Evolutionary conservation across 2,113 vertebrate genomes (phyloP).

Genomic region (Protobothrops flavoviridis): DNA sequence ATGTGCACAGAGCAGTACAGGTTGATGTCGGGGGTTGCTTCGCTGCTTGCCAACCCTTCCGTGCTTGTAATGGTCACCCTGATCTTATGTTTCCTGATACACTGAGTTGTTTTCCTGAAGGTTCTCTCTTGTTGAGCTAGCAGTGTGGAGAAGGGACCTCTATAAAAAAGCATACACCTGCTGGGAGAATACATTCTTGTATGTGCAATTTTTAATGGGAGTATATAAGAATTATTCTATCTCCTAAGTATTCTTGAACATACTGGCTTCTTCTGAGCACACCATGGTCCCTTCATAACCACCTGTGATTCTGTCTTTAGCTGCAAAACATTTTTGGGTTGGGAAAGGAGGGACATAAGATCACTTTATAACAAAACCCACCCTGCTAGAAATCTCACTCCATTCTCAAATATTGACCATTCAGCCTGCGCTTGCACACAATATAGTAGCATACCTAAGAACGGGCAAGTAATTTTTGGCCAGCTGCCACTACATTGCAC

Average conservation of each 20-base stretch:
- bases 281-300: neutral
- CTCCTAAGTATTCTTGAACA: slow-evolving; percentile 2
- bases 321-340: neutral
- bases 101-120: neutral
- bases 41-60: slow-evolving; percentile 43
- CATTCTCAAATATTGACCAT: neutral
- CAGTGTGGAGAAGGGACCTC: neutral
- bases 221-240: neutral
- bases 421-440: neutral
- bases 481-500: neutral
- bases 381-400: neutral
- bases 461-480: neutral
- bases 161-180: neutral
- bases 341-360: neutral
- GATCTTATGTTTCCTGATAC: slow-evolving; percentile 41
- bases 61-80: slow-evolving; percentile 53
- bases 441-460: neutral
- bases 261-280: neutral
- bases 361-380: neutral
- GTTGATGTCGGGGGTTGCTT: neutral
- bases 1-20: slow-evolving; percentile 65
- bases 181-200: neutral
- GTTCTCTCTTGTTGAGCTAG: neutral
- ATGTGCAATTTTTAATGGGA: neutral
- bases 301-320: neutral